Conservation (phyloP, 2,797 vertebrate species). For the Sebastes elongatus region DNA sequence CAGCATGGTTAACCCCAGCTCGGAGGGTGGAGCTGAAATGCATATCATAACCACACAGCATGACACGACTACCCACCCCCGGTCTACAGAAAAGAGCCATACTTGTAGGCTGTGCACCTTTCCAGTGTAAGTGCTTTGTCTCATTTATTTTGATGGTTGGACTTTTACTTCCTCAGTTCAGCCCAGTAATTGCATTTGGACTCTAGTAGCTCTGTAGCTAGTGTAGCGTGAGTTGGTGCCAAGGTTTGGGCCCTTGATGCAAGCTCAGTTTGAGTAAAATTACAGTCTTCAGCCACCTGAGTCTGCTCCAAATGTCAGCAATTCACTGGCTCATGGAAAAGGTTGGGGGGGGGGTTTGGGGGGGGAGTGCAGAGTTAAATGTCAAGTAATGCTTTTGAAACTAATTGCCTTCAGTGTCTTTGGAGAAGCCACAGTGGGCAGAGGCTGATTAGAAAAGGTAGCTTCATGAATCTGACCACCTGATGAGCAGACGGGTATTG, state of each 20-base stretch:
- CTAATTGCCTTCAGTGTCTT: constrained; percentile 79
- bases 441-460: constrained; percentile 66
- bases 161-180: constrained; percentile 53
- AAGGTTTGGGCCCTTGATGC: constrained; percentile 24
- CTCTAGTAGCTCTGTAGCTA: constrained; percentile 19
- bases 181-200: constrained; percentile 47
- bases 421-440: constrained; percentile 57
- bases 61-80: not conserved
- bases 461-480: constrained; percentile 57
- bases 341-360: constrained; percentile 3
- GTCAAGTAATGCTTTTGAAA: constrained; percentile 83
- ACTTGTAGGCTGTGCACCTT: constrained; percentile 15
- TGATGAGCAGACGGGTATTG: constrained; percentile 55
- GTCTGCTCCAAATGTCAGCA: constrained; percentile 80
- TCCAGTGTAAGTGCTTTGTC: constrained; percentile 35
- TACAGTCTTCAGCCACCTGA: constrained; percentile 65
- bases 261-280: constrained; percentile 67
- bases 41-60: constrained; percentile 5
- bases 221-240: constrained; percentile 22
- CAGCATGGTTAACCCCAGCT: not conserved
- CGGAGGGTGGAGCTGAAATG: not conserved
- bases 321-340: constrained; percentile 72
- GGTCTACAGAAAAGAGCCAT: not conserved
- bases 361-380: constrained; percentile 72
- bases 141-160: constrained; percentile 50